Evolutionary conservation across 2,797 vertebrate genomes (phyloP), one percentile per base, ranked within the genome.

Genomic region (Megalops cyprinoides): DNA sequence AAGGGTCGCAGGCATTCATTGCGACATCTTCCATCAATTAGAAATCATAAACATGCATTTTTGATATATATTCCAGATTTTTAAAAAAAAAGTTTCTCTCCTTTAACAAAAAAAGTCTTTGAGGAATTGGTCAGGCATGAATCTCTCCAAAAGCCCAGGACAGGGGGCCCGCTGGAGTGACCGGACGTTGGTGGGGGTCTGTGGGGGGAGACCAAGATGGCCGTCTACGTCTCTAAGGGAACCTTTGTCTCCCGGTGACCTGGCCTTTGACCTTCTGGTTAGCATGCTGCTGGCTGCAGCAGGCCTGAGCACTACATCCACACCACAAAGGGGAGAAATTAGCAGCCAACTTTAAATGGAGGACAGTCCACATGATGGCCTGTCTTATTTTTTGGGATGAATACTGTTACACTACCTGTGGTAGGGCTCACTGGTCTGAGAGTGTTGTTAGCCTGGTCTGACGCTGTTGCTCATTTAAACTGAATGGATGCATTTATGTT

Each of bases 161-260:
- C n/a, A 82, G 23, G 82, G 79, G 84, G 81, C 81, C 83, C 83
- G 86, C 85, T 86, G 82, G 77, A 83, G 84, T 88, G 89, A 88
- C 86, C 88, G 83, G 86, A 87, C 88, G 86, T 92, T 88, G 89
- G 86, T 82, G 85, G 77, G 84, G 87, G 39, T 85, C 2, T 42
- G 81, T 87, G 81, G 77, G 89, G 90, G 91, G 85, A 90, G 93
- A 89, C 88, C 90, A 88, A 89, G 81, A 87, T 86, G 90, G 94
- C 90, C 94, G 89, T 86, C 95, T 94, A 94, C 94, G 92, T 95
- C 86, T 93, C 87, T 85, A 87, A 91, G 86, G 90, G 91, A 93
- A 93, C 92, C 94, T 95, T 96, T 96, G 94, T 96, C 91, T 88
- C 87, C 80, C 82, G 89, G 90, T 95, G 95, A 95, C 95, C 93